Percentiles rank a stretch among this genome's conserved stretches.
Conservation (phyloP, 2,797 vertebrate genomes). For the Distichodus sexfasciatus region DNA sequence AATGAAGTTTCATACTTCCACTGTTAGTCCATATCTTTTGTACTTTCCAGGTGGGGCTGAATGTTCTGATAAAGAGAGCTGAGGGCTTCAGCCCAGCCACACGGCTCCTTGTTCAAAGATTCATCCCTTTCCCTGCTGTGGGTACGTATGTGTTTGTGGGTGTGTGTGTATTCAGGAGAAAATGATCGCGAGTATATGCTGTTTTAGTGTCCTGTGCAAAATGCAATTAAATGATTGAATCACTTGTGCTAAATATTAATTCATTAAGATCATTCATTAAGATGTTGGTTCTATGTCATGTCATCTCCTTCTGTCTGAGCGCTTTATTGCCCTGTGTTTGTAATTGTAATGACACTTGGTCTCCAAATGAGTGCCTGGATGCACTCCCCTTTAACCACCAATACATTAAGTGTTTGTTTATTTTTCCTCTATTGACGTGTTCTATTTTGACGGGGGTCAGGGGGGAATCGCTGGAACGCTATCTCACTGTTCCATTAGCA, state of each 20-base stretch:
- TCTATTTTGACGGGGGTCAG: constrained; percentile 50
- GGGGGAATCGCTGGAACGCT: constrained; percentile 48
- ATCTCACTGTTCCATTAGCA: constrained; percentile 53
- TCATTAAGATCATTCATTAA: constrained; percentile 36
- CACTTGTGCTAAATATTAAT: constrained; percentile 43
- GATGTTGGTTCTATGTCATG: constrained; percentile 28
- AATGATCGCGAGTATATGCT: no score
- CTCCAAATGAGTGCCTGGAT: constrained; percentile 38
- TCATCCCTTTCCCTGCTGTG: constrained; percentile 92
- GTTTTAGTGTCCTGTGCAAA: background rate
- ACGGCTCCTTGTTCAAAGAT: constrained; percentile 88
- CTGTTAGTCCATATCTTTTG: no score
- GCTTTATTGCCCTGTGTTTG: constrained; percentile 31
- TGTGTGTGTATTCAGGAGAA: background rate
- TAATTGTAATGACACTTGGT: constrained; percentile 38
- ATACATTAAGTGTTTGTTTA: constrained; percentile 45
- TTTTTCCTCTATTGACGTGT: constrained; percentile 44
- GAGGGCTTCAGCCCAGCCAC: constrained; percentile 81
- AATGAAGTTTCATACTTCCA: no score
- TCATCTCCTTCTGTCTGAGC: constrained; percentile 29
- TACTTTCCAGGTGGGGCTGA: constrained; percentile 82
- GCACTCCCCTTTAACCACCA: constrained; percentile 28
- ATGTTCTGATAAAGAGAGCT: constrained; percentile 84
- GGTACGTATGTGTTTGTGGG: constrained; percentile 71
- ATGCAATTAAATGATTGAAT: constrained; percentile 33